phyloP scores from a whole-genome alignment of 2,797 vertebrate species.

The Microctenopoma lineatum region DNA sequence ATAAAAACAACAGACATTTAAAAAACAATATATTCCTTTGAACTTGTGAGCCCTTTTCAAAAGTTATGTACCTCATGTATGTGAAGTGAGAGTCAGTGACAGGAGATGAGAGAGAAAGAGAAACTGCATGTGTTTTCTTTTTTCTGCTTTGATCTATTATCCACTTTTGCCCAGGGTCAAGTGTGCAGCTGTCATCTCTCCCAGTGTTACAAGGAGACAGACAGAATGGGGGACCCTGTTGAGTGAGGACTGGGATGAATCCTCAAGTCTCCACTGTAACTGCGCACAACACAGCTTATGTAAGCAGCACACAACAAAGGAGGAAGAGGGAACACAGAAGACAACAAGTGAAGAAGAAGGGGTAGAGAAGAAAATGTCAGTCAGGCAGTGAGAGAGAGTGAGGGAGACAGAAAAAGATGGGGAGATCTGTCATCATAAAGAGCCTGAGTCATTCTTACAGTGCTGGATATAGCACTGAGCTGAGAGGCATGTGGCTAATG shows the following conservation, averaged over 20 bases:
- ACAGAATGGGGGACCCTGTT: slow-evolving; percentile 62
- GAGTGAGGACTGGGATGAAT: slow-evolving; percentile 50
- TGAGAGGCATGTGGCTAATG: slow-evolving; percentile 73
- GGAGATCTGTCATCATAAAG: slow-evolving; percentile 69
- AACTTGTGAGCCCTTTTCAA: slow-evolving; percentile 41
- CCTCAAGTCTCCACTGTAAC: slow-evolving; percentile 56
- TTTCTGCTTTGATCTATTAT: slow-evolving; percentile 67
- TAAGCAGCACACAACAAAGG: slow-evolving; percentile 47
- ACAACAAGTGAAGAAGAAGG: slow-evolving; percentile 46
- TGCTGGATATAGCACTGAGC: slow-evolving; percentile 72
- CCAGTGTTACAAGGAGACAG: slow-evolving; percentile 62
- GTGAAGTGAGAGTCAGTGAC: slow-evolving; percentile 18
- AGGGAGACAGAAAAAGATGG: slow-evolving; percentile 50
- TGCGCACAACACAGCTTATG: slow-evolving; percentile 52
- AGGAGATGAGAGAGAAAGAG: slow-evolving; percentile 18
- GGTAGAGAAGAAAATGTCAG: slow-evolving; percentile 42
- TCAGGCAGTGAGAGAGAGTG: slow-evolving; percentile 47
- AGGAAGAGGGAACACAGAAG: slow-evolving; percentile 36
- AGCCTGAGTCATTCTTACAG: slow-evolving; percentile 75
- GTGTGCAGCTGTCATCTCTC: slow-evolving; percentile 67
- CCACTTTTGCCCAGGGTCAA: slow-evolving; percentile 59
- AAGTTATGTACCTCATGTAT: slow-evolving; percentile 22
- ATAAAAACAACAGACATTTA: no score
- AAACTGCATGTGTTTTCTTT: slow-evolving; percentile 31
- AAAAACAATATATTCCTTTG: slow-evolving; percentile 25